Conservation (phyloP, 2,113 vertebrate genomes). For the Xerus inauris region DNA sequence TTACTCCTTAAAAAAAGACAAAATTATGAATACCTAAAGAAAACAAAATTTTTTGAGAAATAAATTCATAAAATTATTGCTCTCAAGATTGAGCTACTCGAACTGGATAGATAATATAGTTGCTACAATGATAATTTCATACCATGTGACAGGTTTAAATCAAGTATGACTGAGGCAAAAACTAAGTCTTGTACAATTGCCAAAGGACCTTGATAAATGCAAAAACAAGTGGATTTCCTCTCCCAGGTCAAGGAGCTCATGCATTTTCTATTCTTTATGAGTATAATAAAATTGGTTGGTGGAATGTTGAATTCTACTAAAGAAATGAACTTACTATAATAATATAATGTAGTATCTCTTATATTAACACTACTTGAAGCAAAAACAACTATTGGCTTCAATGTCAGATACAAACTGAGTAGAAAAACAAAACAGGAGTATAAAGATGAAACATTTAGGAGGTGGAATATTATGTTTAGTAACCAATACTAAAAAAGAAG, state of each 20-base stretch:
- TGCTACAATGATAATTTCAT: constrained; percentile 78
- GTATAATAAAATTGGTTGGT: constrained; percentile 84
- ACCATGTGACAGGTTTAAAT: constrained; percentile 83
- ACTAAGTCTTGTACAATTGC: constrained; percentile 69
- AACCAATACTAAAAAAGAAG: constrained; percentile 81
- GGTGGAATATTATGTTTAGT: constrained; percentile 84
- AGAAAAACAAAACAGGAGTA: constrained; percentile 88
- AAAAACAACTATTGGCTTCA: constrained; percentile 87
- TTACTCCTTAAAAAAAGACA: background rate
- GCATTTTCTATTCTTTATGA: constrained; percentile 78
- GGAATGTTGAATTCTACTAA: constrained; percentile 69
- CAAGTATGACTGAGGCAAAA: constrained; percentile 84
- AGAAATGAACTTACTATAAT: constrained; percentile 78
- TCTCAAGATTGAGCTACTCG: constrained; percentile 59
- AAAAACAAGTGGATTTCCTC: constrained; percentile 81
- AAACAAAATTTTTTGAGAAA: constrained; percentile 37
- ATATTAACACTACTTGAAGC: constrained; percentile 84
- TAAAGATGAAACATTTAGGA: constrained; percentile 91
- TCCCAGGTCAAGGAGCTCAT: constrained; percentile 79
- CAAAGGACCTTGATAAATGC: constrained; percentile 83
- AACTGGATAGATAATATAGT: constrained; percentile 62
- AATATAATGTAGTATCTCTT: constrained; percentile 77
- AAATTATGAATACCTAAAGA: background rate
- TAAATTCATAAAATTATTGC: constrained; percentile 62
- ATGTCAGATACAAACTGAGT: constrained; percentile 85